Percentiles rank a stretch among this genome's conserved stretches.
Evolutionary conservation across 2,888 invertebrate species (phyloP).

Genomic region (Bombylius discolor): DNA sequence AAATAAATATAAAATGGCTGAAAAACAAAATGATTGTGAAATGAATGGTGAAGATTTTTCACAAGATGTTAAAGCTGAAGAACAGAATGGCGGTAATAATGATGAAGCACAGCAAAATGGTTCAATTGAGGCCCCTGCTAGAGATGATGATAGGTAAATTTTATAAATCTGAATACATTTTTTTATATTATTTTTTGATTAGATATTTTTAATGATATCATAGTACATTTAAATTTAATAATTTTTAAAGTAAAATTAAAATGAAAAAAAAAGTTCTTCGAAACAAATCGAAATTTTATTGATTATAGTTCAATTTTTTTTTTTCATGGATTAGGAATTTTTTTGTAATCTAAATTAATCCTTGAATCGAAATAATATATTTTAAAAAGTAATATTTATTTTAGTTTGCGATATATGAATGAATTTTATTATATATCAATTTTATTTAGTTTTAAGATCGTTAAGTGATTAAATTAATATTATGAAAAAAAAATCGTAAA

Average conservation of each 20-base stretch:
- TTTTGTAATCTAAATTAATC: background rate
- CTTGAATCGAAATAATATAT: background rate
- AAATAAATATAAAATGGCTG: constrained; percentile 36
- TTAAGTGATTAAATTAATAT: background rate
- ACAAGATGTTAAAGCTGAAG: constrained; percentile 57
- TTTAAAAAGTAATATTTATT: background rate
- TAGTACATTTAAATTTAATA: no score
- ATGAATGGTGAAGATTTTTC: constrained; percentile 73
- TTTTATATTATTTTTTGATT: no score
- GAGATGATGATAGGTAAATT: constrained; percentile 68
- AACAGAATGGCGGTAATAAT: constrained; percentile 42
- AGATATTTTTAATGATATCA: no score
- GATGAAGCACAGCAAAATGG: constrained; percentile 39
- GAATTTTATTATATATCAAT: background rate
- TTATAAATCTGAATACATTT: background rate
- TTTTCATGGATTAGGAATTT: no score
- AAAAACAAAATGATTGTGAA: constrained; percentile 46
- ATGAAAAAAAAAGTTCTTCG: no score
- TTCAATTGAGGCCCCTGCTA: constrained; percentile 60
- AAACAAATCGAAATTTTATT: no score
- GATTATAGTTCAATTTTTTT: no score
- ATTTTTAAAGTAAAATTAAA: no score
- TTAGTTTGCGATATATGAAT: background rate
- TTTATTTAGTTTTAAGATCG: background rate
- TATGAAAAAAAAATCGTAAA: background rate